Conservation (phyloP, 1,140 invertebrate genomes). For the Andricus grossulariae region DNA sequence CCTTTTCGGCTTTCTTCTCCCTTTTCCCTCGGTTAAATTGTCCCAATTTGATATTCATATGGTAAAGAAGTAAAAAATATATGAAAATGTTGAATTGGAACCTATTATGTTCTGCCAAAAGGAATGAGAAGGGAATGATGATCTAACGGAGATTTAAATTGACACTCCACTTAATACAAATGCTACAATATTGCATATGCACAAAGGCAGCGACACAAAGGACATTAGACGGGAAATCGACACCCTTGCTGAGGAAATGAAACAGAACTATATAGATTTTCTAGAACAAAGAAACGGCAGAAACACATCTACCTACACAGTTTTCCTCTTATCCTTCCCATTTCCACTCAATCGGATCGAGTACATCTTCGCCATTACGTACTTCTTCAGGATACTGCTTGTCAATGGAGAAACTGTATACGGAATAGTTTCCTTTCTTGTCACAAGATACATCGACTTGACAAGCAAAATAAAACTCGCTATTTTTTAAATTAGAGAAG, state of each 20-base stretch:
- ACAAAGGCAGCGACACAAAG: slow-evolving; percentile 23
- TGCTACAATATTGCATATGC: slow-evolving; percentile 11
- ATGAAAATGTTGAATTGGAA: no score
- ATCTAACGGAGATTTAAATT: slow-evolving; percentile 14
- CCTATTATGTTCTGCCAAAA: neutral
- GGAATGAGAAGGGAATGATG: neutral
- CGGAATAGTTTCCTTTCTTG: slow-evolving; percentile 1
- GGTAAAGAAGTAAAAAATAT: no score
- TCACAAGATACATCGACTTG: slow-evolving; percentile 14
- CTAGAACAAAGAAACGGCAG: slow-evolving; percentile 22
- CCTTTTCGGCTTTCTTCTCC: no score
- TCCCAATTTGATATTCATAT: no score
- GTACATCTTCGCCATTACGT: slow-evolving; percentile 50
- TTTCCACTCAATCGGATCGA: slow-evolving; percentile 56
- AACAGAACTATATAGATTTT: slow-evolving; percentile 21
- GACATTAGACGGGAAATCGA: slow-evolving; percentile 24
- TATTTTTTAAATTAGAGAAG: slow-evolving; percentile 20
- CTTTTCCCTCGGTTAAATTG: no score
- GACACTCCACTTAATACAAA: slow-evolving; percentile 8
- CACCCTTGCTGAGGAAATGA: slow-evolving; percentile 23
- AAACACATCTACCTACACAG: slow-evolving; percentile 52
- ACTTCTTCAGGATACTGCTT: slow-evolving; percentile 31
- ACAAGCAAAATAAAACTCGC: slow-evolving; percentile 19
- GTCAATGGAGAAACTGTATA: slow-evolving; percentile 22
- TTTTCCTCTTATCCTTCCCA: slow-evolving; percentile 52